Percentiles rank a stretch among this genome's conserved stretches.
Evolutionary conservation across 2,888 invertebrate species (phyloP).

Genomic region (Oxyscelio sp.): DNA sequence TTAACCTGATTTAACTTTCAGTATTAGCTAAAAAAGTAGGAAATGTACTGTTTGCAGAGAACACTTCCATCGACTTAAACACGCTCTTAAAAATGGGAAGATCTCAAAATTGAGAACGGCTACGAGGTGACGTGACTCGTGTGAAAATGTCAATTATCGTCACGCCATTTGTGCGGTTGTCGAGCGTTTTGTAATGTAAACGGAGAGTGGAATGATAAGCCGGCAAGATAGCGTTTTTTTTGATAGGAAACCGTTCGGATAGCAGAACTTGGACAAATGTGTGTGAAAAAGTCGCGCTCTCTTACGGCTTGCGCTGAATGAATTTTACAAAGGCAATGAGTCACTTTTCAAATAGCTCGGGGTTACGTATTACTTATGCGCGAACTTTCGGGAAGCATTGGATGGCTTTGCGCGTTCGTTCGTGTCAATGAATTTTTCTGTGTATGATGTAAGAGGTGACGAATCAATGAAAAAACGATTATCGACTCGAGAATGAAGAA

Average conservation of each 20-base stretch:
- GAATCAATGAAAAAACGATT: neutral
- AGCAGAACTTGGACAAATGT: neutral
- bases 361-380: neutral
- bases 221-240: neutral
- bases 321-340: neutral
- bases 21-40: too few relatives aligned
- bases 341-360: neutral
- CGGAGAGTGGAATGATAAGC: neutral
- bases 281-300: neutral
- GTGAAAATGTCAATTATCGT: neutral
- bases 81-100: too few relatives aligned
- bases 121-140: neutral
- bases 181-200: neutral
- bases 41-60: too few relatives aligned
- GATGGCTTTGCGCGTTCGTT: neutral
- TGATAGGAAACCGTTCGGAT: conserved; percentile 5
- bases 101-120: too few relatives aligned
- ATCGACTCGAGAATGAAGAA: neutral
- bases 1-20: too few relatives aligned
- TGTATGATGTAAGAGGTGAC: neutral
- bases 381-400: neutral
- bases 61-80: too few relatives aligned
- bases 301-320: neutral
- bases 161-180: conserved; percentile 2
- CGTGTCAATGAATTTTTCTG: neutral